Evolutionary conservation across 2,888 invertebrate genomes (phyloP), one percentile per base, ranked within the genome.

Genomic region (Ichneumoninae sp.): DNA sequence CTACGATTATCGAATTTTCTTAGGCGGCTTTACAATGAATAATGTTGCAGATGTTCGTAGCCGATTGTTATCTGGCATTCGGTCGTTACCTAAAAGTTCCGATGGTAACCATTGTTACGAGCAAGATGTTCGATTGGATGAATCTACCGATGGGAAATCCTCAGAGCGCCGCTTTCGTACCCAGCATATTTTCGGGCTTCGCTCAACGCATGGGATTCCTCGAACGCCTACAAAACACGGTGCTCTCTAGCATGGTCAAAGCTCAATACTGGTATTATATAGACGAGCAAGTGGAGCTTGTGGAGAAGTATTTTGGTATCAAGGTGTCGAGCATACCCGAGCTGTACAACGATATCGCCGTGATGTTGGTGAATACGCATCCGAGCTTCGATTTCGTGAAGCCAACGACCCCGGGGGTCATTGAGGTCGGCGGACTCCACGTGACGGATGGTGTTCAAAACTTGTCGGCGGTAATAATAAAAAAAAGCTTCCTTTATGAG

Each of bases 401-500:
- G 74, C 94, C 95, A 0, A 86, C 93, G 71, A 93, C 94, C 0
- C 94, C 94, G 0, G 94, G 94, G 60, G 91, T 95, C 10, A 90
- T 95, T 60, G 95, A 95, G 89, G 90, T 95, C 82, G 95, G 95
- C 3, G 95, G 95, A 1, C 90, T 95, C 74, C 95, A 95, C 57
- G 72, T 92, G 7, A 75, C 70, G 3, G 89, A 91, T 1, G 85
- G 85, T 0, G 65, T 86, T 0, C 60, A 82, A 33, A 71, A 83
- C 16, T 52, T 87, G 1, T 19, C 87, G 6, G 76, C 88, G 84
- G 90, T 90, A 79, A 86, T 16, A 57, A 26, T 8, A 30, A 5
- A 1, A 22, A 16, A 1, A 57, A 22, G 22, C 22, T 22, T 22
- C 22, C 22, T 22, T 1, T 22, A 22, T 22, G 22, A 22, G 22